Evolutionary conservation across 2,888 invertebrate species (phyloP), one percentile per base, ranked within the genome.

Genomic region (Dicyrtomina minuta): DNA sequence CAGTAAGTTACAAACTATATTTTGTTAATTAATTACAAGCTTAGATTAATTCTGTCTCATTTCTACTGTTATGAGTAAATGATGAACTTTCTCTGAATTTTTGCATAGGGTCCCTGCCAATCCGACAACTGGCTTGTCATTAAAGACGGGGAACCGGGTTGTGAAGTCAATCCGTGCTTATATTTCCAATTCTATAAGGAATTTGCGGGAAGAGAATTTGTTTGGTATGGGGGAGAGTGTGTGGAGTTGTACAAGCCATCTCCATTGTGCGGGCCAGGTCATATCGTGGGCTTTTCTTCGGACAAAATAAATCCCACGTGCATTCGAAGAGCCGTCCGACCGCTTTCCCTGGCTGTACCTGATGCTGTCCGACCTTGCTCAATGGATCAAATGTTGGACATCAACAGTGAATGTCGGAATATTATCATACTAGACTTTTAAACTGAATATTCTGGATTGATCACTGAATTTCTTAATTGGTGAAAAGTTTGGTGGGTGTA

Each of bases 151-250:
- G 22, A 20, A n/a, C 61, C 61, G 22, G 43, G 44, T 6, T 61
- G 61, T 33, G 61, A 44, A 44, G 44, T 13, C 5, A 61, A 61
- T 61, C 61, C 61, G 8, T 61, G 61, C 41, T 5, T 8, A 20
- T 27, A 46, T 15, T 12, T 12, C 49, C 8, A 17, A 20, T 46
- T 46, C n/a, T 46, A 46, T 46, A 20, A 15, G n/a, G n/a, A 15
- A n/a, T 46, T 46, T 6, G 6, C 8, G 17, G 17, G 17, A 6
- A 46, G 17, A 46, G 4, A 46, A 6, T 12, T 17, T 5, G 49
- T 12, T n/a, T 46, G 15, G 5, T 46, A 26, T 15, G 24, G 24
- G 4, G 55, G 55, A 24, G 27, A 55, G 24, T 55, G 55, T 20
- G 55, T 26, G 5, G 27, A 26, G n/a, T 26, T 59, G 15, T n/a